Conservation (phyloP, 2,113 vertebrate genomes). For the Labeo catla region DNA sequence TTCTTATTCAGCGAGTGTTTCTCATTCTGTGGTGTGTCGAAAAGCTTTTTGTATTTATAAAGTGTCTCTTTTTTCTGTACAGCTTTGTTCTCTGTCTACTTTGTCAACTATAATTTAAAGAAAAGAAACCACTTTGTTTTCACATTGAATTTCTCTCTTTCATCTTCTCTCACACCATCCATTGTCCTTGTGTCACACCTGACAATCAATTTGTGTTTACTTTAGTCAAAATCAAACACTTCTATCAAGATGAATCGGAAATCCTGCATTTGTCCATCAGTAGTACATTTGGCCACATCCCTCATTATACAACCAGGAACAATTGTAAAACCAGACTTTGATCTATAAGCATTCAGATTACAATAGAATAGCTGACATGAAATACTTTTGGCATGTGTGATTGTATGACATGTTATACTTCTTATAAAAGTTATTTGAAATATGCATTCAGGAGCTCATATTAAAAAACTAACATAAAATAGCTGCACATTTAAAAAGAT, state of each 20-base stretch:
- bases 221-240: conserved; percentile 11
- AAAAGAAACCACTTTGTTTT: conserved; percentile 1
- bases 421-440: neutral
- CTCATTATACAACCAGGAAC: conserved; percentile 19
- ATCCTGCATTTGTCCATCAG: conserved; percentile 32
- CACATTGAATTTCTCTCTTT: neutral
- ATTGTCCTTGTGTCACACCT: conserved; percentile 34
- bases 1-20: neutral
- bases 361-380: neutral
- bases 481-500: too few species aligned
- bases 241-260: conserved; percentile 10
- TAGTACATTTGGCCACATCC: neutral
- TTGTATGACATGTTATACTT: neutral
- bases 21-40: neutral
- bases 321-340: conserved; percentile 22
- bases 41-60: neutral
- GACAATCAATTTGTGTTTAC: conserved; percentile 19
- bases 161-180: neutral
- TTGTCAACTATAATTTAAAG: neutral
- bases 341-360: conserved; percentile 6
- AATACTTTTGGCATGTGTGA: neutral
- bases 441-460: neutral
- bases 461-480: neutral
- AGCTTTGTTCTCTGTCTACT: neutral
- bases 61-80: neutral